Percentiles rank a stretch among this genome's conserved stretches.
Conservation (phyloP, 2,888 invertebrate species). For the Tetropium fuscum region DNA sequence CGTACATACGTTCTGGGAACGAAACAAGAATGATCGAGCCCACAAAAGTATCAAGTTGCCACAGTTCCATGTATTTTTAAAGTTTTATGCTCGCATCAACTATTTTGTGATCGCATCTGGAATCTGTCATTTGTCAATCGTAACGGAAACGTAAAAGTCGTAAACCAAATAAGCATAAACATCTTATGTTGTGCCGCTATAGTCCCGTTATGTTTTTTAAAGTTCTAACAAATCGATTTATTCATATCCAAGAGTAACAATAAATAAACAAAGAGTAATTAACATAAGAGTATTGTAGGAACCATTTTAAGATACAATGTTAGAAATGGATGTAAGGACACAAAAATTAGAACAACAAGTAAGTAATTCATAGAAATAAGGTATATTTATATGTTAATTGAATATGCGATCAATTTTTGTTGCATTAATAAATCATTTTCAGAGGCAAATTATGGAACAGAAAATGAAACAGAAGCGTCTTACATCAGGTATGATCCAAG, state of each 20-base stretch:
- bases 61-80: no score
- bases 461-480: conserved; percentile 90
- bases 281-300: conserved; percentile 23
- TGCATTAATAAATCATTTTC: conserved; percentile 36
- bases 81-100: no score
- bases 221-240: conserved; percentile 45
- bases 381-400: background rate
- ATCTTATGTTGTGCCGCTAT: no score
- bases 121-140: background rate
- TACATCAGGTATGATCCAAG: conserved; percentile 87
- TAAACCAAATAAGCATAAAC: background rate
- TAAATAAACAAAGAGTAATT: conserved; percentile 42
- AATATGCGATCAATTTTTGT: background rate
- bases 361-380: conserved; percentile 54
- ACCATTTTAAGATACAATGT: conserved; percentile 16
- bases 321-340: conserved; percentile 70
- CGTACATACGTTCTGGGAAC: no score
- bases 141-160: background rate
- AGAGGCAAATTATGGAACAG: conserved; percentile 90
- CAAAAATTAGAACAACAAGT: conserved; percentile 93
- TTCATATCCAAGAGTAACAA: conserved; percentile 53
- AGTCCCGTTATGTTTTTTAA: conserved; percentile 26
- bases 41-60: no score
- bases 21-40: no score
- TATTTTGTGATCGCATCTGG: no score